Conservation (phyloP, 1,140 invertebrate genomes). For the Papilio glaucus region DNA sequence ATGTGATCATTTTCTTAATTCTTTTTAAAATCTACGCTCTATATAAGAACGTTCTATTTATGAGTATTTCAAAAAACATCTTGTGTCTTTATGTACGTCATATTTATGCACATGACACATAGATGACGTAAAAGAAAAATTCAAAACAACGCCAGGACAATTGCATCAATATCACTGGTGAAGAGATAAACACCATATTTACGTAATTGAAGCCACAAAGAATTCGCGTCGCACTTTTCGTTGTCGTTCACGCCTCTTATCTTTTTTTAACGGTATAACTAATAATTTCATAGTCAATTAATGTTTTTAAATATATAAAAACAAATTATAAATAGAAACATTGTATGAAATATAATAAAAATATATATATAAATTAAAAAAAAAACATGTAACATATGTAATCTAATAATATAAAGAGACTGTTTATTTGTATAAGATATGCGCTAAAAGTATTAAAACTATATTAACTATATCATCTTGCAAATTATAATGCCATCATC, state of each 20-base stretch:
- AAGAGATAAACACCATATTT: conserved; percentile 44
- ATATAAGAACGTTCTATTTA: too few species aligned
- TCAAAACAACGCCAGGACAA: conserved; percentile 27
- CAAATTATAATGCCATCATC: too few species aligned
- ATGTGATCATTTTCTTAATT: too few species aligned
- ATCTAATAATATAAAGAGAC: neutral
- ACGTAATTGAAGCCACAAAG: conserved; percentile 48
- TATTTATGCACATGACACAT: conserved; percentile 10
- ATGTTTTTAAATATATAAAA: neutral
- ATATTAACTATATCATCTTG: too few species aligned
- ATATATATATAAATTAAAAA: too few species aligned
- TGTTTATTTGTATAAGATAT: too few species aligned
- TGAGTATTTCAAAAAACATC: too few species aligned
- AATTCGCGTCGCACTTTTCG: conserved; percentile 38
- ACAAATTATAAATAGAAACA: neutral
- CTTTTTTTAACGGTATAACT: conserved; percentile 28
- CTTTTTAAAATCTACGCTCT: too few species aligned
- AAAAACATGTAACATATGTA: neutral
- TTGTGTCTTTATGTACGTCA: too few species aligned
- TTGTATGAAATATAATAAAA: too few species aligned
- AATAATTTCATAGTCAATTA: conserved; percentile 7
- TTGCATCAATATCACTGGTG: conserved; percentile 32
- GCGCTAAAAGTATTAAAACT: too few species aligned
- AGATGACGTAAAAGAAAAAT: conserved; percentile 30
- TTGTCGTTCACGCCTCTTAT: conserved; percentile 39